Evolutionary conservation across 2,888 invertebrate genomes (phyloP).

Genomic region (Drosophila parthenogenetica): DNA sequence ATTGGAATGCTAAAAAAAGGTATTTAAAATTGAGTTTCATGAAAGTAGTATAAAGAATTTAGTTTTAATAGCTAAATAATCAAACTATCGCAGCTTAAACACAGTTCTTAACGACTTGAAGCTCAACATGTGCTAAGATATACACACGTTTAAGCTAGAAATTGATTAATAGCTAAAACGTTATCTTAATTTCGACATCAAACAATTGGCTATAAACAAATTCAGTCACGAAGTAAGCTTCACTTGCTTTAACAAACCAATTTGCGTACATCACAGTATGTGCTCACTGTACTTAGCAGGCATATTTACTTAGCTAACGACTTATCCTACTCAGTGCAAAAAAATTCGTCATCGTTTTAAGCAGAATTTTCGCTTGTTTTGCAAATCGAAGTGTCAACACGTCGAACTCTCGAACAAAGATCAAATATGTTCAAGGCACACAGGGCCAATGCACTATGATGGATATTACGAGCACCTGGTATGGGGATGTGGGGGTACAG

Average conservation of each 20-base stretch:
- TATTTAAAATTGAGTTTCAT: background rate
- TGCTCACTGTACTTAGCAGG: conserved; percentile 11
- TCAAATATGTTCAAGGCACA: conserved; percentile 25
- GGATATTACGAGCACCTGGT: conserved; percentile 5
- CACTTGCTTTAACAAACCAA: background rate
- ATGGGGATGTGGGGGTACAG: background rate
- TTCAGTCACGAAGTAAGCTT: background rate
- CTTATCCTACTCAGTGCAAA: background rate
- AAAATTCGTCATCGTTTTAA: conserved; percentile 23
- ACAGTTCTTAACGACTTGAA: no score
- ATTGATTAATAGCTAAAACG: background rate
- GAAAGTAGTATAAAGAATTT: no score
- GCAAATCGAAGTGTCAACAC: conserved; percentile 19
- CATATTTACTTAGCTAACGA: conserved; percentile 18
- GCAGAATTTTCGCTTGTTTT: conserved; percentile 10
- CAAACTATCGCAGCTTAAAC: no score
- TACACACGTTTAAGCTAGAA: no score
- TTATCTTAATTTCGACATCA: background rate
- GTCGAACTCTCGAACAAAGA: conserved; percentile 4
- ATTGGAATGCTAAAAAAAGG: background rate
- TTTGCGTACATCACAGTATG: background rate
- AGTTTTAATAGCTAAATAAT: no score
- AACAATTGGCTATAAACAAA: no score
- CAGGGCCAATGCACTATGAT: conserved; percentile 30
- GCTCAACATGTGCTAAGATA: no score